phyloP scores from a whole-genome alignment of 2,888 invertebrate species.

The Loripinus fragilis region DNA sequence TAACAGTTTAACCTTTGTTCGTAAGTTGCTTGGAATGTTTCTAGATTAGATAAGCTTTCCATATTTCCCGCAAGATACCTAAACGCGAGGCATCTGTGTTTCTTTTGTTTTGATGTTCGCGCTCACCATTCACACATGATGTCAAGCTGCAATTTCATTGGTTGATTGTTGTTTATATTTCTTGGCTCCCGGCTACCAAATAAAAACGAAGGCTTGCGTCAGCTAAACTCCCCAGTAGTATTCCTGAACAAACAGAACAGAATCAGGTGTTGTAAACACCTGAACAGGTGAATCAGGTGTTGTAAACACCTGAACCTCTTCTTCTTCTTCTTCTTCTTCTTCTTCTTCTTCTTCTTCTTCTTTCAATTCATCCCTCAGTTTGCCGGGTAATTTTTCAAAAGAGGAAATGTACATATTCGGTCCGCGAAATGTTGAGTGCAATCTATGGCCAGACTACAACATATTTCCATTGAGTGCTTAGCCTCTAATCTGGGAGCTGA shows the following conservation, averaged over 20 bases:
- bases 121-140: constrained; percentile 44
- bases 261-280: no score
- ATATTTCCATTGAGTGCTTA: not conserved
- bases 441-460: not conserved
- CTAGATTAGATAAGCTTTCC: constrained; percentile 32
- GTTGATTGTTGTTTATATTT: not conserved
- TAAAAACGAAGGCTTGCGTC: not conserved
- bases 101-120: constrained; percentile 44
- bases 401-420: not conserved
- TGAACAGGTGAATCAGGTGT: no score
- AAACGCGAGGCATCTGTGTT: not conserved
- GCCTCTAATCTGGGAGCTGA: no score
- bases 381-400: not conserved
- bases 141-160: constrained; percentile 11
- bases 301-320: no score
- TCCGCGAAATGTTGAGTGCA: not conserved
- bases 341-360: constrained; percentile 13
- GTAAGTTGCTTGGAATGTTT: constrained; percentile 45
- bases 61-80: not conserved
- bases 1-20: constrained; percentile 60
- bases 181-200: not conserved
- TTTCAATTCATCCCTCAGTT: not conserved
- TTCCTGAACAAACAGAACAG: no score
- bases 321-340: constrained; percentile 29
- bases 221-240: no score